Evolutionary conservation across 2,113 vertebrate genomes (phyloP).

Genomic region (Anhinga anhinga): DNA sequence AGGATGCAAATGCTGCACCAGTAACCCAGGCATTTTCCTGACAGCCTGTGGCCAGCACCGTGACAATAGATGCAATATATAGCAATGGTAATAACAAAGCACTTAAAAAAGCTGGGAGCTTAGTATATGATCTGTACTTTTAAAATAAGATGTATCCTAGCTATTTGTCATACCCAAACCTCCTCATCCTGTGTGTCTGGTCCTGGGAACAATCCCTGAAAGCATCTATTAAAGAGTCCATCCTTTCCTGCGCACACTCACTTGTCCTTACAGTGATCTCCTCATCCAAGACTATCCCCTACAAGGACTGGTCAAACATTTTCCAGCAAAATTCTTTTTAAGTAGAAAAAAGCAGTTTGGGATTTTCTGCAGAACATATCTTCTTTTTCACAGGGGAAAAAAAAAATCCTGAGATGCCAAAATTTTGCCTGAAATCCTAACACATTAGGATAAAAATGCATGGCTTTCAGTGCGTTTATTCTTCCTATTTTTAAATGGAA

Average conservation of each 20-base stretch:
- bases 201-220: background rate
- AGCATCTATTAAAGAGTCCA: rapidly evolving
- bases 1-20: background rate
- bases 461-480: background rate
- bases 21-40: background rate
- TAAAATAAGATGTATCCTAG: background rate
- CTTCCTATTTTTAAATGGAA: background rate
- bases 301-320: background rate
- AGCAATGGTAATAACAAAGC: background rate
- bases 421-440: background rate
- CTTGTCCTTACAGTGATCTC: background rate
- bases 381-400: background rate
- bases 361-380: background rate
- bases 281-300: background rate
- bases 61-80: background rate
- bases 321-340: background rate
- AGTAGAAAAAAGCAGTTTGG: background rate
- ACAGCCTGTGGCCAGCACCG: background rate
- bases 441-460: background rate
- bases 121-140: background rate
- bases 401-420: background rate
- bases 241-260: background rate
- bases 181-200: background rate
- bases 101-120: background rate
- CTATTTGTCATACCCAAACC: background rate